Percentiles rank a stretch among this genome's conserved stretches.
phyloP scores from a whole-genome alignment of 2,113 vertebrate species.

The Monarcha castaneiventris region DNA sequence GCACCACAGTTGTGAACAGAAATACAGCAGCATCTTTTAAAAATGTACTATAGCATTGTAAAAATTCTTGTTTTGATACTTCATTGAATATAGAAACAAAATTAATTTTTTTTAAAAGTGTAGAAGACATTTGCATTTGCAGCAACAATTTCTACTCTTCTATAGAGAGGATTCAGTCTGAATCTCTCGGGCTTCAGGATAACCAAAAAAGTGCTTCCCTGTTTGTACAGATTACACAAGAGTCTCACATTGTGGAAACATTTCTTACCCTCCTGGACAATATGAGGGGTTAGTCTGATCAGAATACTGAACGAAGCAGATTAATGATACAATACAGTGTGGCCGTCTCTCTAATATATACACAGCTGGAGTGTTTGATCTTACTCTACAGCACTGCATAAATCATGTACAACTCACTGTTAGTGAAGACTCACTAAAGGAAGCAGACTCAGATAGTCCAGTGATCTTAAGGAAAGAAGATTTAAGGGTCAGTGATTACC shows the following conservation, averaged over 20 bases:
- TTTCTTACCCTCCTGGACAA: background rate
- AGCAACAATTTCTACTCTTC: background rate
- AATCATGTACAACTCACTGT: background rate
- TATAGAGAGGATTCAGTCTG: background rate
- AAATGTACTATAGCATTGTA: background rate
- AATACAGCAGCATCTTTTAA: background rate
- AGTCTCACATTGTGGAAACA: background rate
- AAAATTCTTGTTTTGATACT: background rate
- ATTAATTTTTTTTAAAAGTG: background rate
- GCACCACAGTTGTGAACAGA: background rate
- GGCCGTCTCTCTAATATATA: background rate
- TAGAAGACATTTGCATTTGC: background rate
- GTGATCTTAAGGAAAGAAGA: background rate
- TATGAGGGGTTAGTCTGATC: background rate
- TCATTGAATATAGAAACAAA: background rate
- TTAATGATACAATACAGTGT: background rate
- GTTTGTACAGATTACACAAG: background rate
- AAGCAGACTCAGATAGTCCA: background rate
- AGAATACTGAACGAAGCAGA: background rate
- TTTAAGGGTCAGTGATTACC: background rate
- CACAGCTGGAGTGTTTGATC: background rate
- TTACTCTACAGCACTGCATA: background rate
- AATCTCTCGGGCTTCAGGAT: background rate
- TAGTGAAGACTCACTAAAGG: background rate
- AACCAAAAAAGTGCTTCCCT: background rate